Conservation (phyloP, 2,113 vertebrate species). For the Psophia crepitans region DNA sequence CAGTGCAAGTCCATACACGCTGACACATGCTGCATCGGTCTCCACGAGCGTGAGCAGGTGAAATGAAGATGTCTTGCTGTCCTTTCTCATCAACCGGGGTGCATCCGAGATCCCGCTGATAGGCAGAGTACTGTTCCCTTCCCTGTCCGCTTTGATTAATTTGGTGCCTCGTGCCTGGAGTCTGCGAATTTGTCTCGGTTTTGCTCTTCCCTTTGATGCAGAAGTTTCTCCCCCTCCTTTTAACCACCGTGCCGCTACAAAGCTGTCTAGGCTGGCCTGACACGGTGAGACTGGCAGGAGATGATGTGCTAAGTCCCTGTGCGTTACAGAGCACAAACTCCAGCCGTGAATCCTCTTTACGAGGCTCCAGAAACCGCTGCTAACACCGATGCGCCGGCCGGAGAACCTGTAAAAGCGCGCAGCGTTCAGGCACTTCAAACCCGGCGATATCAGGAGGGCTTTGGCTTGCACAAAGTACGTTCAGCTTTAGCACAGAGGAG, state of each 20-base stretch:
- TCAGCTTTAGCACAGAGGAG: neutral
- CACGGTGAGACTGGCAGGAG: neutral
- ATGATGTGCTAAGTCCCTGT: neutral
- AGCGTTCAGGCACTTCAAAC: slow-evolving; percentile 3
- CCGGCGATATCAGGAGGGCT: neutral
- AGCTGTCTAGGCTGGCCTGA: neutral
- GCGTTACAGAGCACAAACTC: neutral
- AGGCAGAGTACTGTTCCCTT: neutral
- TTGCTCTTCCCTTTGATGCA: neutral
- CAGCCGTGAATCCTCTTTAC: neutral
- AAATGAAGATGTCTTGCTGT: neutral
- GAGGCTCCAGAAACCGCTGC: neutral
- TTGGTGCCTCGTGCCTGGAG: slow-evolving; percentile 12
- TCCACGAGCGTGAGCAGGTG: neutral
- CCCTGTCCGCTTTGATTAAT: slow-evolving; percentile 56
- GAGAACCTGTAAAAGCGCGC: neutral
- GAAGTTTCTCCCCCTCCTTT: slow-evolving; percentile 10
- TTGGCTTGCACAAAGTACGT: neutral
- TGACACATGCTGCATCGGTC: slow-evolving; percentile 15
- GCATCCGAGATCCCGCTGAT: neutral
- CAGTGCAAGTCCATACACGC: neutral
- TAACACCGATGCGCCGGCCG: neutral
- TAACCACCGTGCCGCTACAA: neutral
- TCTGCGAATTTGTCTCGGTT: slow-evolving; percentile 22
- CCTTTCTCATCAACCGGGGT: neutral